These are phyloP conservation scores for Drosophila vallismaia DNA, from an alignment of 2,888 invertebrate species.

Conservation along the genomic window DNA sequence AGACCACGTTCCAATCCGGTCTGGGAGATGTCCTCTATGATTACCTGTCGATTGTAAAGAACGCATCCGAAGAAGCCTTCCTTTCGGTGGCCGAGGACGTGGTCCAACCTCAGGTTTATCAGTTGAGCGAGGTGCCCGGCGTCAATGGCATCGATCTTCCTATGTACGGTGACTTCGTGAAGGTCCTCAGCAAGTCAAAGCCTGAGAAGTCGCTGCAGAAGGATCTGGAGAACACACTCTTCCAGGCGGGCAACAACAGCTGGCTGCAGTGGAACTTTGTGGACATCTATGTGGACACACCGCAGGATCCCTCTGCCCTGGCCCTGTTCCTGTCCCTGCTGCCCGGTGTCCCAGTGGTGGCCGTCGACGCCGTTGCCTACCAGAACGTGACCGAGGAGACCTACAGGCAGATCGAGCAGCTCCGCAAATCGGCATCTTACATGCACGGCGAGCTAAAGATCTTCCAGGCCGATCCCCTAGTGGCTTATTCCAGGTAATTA, in stretches of 20 bases:
- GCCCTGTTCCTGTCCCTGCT: conserved; percentile 90
- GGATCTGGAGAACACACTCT: conserved; percentile 68
- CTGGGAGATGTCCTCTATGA: conserved; percentile 85
- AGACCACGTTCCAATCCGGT: conserved; percentile 87
- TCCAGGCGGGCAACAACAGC: conserved; percentile 67
- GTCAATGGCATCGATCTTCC: conserved; percentile 81
- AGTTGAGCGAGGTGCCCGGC: conserved; percentile 54
- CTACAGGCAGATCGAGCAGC: conserved; percentile 78
- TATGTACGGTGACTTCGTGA: conserved; percentile 79
- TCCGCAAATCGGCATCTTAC: conserved; percentile 86
- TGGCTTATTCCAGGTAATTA: conserved; percentile 89
- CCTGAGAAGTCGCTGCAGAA: conserved; percentile 65
- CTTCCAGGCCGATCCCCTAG: conserved; percentile 84
- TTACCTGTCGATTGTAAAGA: conserved; percentile 87
- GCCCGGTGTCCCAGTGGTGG: conserved; percentile 90
- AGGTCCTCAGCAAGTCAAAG: conserved; percentile 63
- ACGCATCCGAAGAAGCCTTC: conserved; percentile 85
- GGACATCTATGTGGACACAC: conserved; percentile 51
- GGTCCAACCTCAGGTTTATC: conserved; percentile 76
- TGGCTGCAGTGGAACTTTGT: conserved; percentile 84
- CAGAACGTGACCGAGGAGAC: conserved; percentile 56
- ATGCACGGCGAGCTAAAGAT: conserved; percentile 86
- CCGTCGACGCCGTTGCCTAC: conserved; percentile 76
- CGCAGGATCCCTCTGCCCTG: conserved; percentile 81
- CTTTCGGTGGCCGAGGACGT: conserved; percentile 82